Percentiles rank a stretch among this genome's conserved stretches.
These are phyloP conservation scores for Sparidentex hasta DNA, from an alignment of 2,797 vertebrate genomes.

Conservation along the genomic window DNA sequence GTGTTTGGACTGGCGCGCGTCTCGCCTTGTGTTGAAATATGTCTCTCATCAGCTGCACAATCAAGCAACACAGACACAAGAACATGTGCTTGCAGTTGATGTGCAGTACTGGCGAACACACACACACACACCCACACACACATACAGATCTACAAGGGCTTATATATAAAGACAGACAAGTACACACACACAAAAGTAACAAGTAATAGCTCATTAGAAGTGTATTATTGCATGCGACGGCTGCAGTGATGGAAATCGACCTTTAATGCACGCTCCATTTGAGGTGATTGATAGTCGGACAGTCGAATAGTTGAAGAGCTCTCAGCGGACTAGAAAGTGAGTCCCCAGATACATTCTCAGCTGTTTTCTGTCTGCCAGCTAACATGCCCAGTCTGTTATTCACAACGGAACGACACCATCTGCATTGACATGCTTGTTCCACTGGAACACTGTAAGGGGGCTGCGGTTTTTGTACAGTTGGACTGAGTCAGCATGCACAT, in stretches of 20 bases:
- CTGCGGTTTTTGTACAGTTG: constrained; percentile 71
- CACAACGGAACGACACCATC: constrained; percentile 73
- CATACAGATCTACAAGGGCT: not conserved
- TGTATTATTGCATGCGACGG: constrained; percentile 16
- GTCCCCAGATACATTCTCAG: constrained; percentile 69
- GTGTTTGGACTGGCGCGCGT: constrained; percentile 48
- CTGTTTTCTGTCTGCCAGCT: constrained; percentile 67
- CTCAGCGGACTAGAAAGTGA: constrained; percentile 50
- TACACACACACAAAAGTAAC: not conserved
- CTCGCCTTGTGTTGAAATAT: constrained; percentile 30
- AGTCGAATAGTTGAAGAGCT: constrained; percentile 33
- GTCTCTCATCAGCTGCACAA: constrained; percentile 37
- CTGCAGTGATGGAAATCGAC: constrained; percentile 20
- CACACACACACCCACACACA: not conserved
- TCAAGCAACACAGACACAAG: constrained; percentile 17
- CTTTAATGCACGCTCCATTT: constrained; percentile 30
- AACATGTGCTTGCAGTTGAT: constrained; percentile 10
- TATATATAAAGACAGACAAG: constrained; percentile 2
- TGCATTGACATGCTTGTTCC: constrained; percentile 79
- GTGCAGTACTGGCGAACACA: not conserved
- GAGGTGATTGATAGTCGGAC: constrained; percentile 47
- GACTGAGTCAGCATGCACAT: constrained; percentile 44
- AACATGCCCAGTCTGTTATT: constrained; percentile 68
- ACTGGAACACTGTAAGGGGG: constrained; percentile 64
- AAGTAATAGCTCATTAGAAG: constrained; percentile 3